A percentile compares a stretch with the other conserved stretches of the same genome.
Evolutionary conservation across 2,888 invertebrate genomes (phyloP).

Genomic region (Psococerastis gibbosa): DNA sequence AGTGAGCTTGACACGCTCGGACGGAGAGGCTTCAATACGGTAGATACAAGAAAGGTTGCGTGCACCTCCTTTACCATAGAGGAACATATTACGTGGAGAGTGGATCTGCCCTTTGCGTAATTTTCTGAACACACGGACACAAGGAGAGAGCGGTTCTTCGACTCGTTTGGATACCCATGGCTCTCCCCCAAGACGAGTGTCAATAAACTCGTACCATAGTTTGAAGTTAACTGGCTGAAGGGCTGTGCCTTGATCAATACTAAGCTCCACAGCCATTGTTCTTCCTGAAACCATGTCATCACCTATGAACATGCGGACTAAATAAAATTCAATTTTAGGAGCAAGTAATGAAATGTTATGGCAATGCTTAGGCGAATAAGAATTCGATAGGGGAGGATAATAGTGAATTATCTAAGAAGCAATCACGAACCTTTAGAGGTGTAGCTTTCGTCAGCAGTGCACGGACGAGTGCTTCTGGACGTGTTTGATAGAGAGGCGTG

Average conservation of each 20-base stretch:
- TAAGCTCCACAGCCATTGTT: slow-evolving; percentile 31
- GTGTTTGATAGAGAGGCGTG: slow-evolving; percentile 55
- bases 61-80: slow-evolving; percentile 69
- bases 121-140: slow-evolving; percentile 36
- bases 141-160: slow-evolving; percentile 27
- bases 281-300: too few species aligned
- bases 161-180: slow-evolving; percentile 32
- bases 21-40: slow-evolving; percentile 46
- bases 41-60: slow-evolving; percentile 57
- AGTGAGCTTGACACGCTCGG: slow-evolving; percentile 41
- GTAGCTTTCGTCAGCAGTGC: slow-evolving; percentile 64
- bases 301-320: too few species aligned
- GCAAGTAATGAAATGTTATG: too few species aligned
- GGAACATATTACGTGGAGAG: slow-evolving; percentile 49
- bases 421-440: too few species aligned
- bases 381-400: too few species aligned
- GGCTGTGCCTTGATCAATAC: slow-evolving; percentile 52
- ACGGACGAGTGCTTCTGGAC: slow-evolving; percentile 58
- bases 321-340: too few species aligned
- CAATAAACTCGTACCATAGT: slow-evolving; percentile 61
- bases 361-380: too few species aligned
- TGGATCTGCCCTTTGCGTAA: slow-evolving; percentile 36
- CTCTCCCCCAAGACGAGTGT: slow-evolving; percentile 55
- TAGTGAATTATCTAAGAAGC: too few species aligned
- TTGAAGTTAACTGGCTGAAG: slow-evolving; percentile 54